Conservation (phyloP, 2,797 vertebrate genomes). For the Sebastes oblongus region DNA sequence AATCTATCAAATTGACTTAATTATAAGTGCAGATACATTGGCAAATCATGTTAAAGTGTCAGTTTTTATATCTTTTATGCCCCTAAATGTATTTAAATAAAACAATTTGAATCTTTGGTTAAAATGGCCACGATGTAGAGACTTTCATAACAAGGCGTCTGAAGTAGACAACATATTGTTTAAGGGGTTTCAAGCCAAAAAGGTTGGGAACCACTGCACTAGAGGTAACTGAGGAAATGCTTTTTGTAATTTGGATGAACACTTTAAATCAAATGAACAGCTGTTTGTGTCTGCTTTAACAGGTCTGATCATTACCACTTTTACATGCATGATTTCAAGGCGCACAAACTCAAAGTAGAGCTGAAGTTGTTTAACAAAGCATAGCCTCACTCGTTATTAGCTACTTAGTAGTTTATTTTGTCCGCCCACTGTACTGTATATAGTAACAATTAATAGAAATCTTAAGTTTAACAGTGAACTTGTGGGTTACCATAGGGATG, state of each 20-base stretch:
- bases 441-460: background rate
- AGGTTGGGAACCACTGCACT: background rate
- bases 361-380: background rate
- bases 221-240: background rate
- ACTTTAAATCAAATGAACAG: background rate
- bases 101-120: background rate
- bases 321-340: background rate
- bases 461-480: background rate
- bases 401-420: background rate
- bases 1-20: background rate
- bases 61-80: background rate
- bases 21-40: background rate
- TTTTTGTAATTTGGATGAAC: background rate
- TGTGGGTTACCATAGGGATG: background rate
- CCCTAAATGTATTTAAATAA: background rate
- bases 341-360: background rate
- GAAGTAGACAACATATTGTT: background rate
- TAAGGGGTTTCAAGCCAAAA: background rate
- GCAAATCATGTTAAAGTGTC: background rate
- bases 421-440: background rate
- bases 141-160: background rate
- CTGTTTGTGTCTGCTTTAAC: background rate
- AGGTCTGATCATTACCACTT: background rate
- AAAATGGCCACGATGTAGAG: background rate
- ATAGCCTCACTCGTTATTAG: background rate